phyloP scores from a whole-genome alignment of 2,113 vertebrate genomes.

The Butorides virescens region DNA sequence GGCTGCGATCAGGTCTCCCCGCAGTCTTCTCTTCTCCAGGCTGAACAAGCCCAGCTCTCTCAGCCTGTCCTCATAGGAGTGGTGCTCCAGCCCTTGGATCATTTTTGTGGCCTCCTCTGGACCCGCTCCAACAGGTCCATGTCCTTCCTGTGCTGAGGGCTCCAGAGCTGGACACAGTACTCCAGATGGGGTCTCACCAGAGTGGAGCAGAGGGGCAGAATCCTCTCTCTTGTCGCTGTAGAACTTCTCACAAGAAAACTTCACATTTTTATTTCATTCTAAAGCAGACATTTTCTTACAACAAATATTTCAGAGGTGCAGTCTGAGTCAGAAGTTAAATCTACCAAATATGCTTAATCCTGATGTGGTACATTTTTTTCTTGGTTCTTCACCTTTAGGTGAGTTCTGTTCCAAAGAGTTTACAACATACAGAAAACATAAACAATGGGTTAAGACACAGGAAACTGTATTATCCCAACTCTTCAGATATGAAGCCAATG shows the following conservation, averaged over 20 bases:
- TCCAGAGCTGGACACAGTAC: too few relatives aligned
- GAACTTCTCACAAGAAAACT: background rate
- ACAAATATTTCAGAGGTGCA: background rate
- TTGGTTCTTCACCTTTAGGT: background rate
- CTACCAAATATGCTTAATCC: background rate
- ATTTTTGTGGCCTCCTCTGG: too few relatives aligned
- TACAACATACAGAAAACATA: background rate
- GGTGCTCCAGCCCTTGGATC: too few relatives aligned
- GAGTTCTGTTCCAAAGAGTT: background rate
- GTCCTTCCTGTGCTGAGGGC: too few relatives aligned
- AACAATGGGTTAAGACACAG: background rate
- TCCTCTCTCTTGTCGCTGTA: background rate
- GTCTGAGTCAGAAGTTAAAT: background rate
- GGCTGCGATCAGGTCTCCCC: too few relatives aligned
- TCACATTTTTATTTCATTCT: background rate
- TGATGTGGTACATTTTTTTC: rapidly evolving
- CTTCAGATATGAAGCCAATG: background rate
- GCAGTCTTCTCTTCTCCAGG: too few relatives aligned
- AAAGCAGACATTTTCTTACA: background rate
- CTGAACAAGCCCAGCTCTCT: too few relatives aligned
- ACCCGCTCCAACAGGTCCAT: too few relatives aligned
- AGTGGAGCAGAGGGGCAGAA: too few relatives aligned
- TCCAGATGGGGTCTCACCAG: too few relatives aligned
- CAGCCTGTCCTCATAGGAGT: too few relatives aligned
- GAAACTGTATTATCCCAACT: background rate